phyloP scores from a whole-genome alignment of 1,140 invertebrate genomes.

The honey bee (Apis mellifera) region Amel_HAv3.1 CM009936.2:4858001-4858500 shows the following conservation, averaged over 20 bases:
- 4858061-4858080: slow-evolving; percentile 6
- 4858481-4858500: slow-evolving; percentile 24
- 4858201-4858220: slow-evolving; percentile 59
- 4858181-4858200: slow-evolving; percentile 42
- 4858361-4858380: slow-evolving; percentile 43
- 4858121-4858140: slow-evolving; percentile 37
- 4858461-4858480: slow-evolving; percentile 40
- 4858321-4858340: slow-evolving; percentile 20
- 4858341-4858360: slow-evolving; percentile 30
- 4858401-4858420: slow-evolving; percentile 31
- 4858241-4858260: slow-evolving; percentile 60
- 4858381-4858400: slow-evolving; percentile 45
- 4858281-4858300: slow-evolving; percentile 18
- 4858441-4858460: slow-evolving; percentile 51
- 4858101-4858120: slow-evolving; percentile 17
- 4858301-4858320: slow-evolving; percentile 8
- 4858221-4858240: slow-evolving; percentile 66
- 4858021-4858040: slow-evolving; percentile 24
- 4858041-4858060: slow-evolving; percentile 31
- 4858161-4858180: slow-evolving; percentile 30
- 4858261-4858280: slow-evolving; percentile 20
- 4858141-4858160: slow-evolving; percentile 25
- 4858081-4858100: slow-evolving; percentile 41
- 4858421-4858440: slow-evolving; percentile 21
- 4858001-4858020: slow-evolving; percentile 56